A percentile compares a stretch with the other conserved stretches of the same genome.
These are phyloP conservation scores for Pycnonotus jocosus DNA, from an alignment of 2,113 vertebrate species.

Conservation along the genomic window DNA sequence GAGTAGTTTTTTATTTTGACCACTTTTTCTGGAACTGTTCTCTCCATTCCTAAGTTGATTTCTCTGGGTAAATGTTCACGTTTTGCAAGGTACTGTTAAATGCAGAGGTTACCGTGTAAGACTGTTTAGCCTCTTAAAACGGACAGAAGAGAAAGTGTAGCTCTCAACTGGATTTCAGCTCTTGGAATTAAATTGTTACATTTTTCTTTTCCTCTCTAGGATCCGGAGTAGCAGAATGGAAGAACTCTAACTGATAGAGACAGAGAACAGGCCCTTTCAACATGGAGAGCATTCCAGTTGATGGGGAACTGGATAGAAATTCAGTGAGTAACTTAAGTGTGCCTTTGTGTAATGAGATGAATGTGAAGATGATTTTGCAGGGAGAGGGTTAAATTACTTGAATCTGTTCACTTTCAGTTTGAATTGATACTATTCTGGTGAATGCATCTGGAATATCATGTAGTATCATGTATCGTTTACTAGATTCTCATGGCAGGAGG, in stretches of 20 bases:
- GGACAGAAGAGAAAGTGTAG: neutral
- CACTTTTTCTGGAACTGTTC: neutral
- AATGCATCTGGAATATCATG: neutral
- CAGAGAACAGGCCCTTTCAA: slow-evolving; percentile 31
- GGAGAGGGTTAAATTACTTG: neutral
- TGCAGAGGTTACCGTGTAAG: accelerated
- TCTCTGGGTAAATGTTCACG: neutral
- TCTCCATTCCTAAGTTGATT: neutral
- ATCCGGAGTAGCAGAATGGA: slow-evolving; percentile 51
- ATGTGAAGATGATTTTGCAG: neutral
- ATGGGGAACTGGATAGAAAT: slow-evolving; percentile 71
- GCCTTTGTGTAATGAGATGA: neutral
- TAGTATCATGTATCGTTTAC: neutral
- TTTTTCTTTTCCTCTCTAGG: slow-evolving; percentile 9
- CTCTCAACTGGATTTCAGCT: neutral
- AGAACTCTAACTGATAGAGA: slow-evolving; percentile 25
- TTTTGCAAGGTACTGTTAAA: neutral
- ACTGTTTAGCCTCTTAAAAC: neutral
- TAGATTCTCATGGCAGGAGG: neutral
- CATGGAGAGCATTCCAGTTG: slow-evolving; percentile 66
- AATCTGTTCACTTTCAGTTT: neutral
- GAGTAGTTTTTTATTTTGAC: neutral
- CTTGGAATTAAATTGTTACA: neutral
- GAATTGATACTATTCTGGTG: neutral
- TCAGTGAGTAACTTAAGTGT: slow-evolving; percentile 67